Base-by-base conservation (phyloP, 53 echinoderm and acorn worm species). In the Hippasteria phrygiana region DNA sequence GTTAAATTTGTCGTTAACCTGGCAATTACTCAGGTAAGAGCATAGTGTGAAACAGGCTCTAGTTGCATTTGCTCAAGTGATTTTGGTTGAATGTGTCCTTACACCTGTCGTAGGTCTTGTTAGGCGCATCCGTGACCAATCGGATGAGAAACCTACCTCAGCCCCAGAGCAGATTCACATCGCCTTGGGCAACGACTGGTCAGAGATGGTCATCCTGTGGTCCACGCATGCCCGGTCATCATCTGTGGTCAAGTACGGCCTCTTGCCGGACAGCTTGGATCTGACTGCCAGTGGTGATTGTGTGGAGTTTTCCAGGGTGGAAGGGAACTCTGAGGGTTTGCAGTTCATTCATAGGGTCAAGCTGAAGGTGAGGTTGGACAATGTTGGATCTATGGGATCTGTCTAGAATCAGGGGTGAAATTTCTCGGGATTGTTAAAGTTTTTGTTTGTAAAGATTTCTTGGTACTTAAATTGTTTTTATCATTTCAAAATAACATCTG, bases 121-220 rank as follows among this genome's bases (percentile, higher is more conserved):
- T 26, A 34, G 67, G 36, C 72, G 13, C 43, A 5, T 22, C 28
- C 80, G 40, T 31, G 24, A 62, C 37, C n/a, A n/a, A 12, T 31
- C 51, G 0, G 55, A 91, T 29, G 38, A 87, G 4, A 36, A 41
- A 66, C 27, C 48, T 1, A 65, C 42, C 2, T 65, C 82, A 18
- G 62, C 43, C 45, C 96, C 96, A 65, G 96, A 96, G 67, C 96
- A 96, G 80, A 93, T 96, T 43, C 96, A 96, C 91, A 82, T 96
- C 12, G 85, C 96, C 13, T 93, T 92, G 27, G 96, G 96, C 28
- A 81, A 91, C 51, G 50, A 54, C 26, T 90, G 91, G 2, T 72
- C 91, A 6, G 91, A 96, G 80, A 96, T 96, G 94, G 89, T 91
- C 17, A 59, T 96, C 33, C 28, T 96, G 50, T 96, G 96, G 96